Percentiles rank a stretch among this genome's conserved stretches.
phyloP scores from a whole-genome alignment of 2,113 vertebrate species.

The Myotis yumanensis region DNA sequence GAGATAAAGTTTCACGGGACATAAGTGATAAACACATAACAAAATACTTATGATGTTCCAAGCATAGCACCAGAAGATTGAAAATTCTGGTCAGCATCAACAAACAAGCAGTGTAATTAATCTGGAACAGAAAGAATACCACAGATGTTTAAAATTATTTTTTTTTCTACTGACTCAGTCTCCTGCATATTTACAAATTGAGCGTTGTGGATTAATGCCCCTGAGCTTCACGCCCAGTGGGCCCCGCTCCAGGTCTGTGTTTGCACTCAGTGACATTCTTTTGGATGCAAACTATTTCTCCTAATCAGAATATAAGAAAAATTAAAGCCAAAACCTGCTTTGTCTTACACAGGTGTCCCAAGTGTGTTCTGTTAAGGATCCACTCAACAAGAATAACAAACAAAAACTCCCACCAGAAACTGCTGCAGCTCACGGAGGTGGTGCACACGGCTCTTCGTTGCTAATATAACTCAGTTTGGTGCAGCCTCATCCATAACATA shows the following conservation, averaged over 20 bases:
- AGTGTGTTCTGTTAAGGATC: slow-evolving; percentile 57
- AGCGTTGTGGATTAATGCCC: slow-evolving; percentile 83
- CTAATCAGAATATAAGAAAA: slow-evolving; percentile 59
- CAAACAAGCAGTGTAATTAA: slow-evolving; percentile 85
- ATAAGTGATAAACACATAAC: slow-evolving; percentile 80
- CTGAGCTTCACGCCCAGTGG: slow-evolving; percentile 74
- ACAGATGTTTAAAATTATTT: slow-evolving; percentile 89
- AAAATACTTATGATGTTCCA: slow-evolving; percentile 75
- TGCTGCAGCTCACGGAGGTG: not conserved
- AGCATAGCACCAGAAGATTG: slow-evolving; percentile 79
- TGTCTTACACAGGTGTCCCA: slow-evolving; percentile 51
- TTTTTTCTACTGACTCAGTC: slow-evolving; percentile 84
- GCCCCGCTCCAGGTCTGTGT: slow-evolving; percentile 78
- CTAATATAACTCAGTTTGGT: not conserved
- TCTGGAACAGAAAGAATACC: slow-evolving; percentile 86
- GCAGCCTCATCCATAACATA: not conserved
- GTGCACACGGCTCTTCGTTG: not conserved
- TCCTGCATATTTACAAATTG: slow-evolving; percentile 85
- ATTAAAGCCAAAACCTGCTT: slow-evolving; percentile 71
- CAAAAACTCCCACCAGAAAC: slow-evolving; percentile 50
- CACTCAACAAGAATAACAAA: slow-evolving; percentile 66
- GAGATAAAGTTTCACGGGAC: slow-evolving; percentile 69
- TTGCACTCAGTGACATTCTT: slow-evolving; percentile 75
- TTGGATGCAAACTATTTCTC: slow-evolving; percentile 75
- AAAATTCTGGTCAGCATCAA: slow-evolving; percentile 83